Evolutionary conservation across 2,888 invertebrate species (phyloP), one percentile per base, ranked within the genome.

Genomic region (Parnassius orleans): DNA sequence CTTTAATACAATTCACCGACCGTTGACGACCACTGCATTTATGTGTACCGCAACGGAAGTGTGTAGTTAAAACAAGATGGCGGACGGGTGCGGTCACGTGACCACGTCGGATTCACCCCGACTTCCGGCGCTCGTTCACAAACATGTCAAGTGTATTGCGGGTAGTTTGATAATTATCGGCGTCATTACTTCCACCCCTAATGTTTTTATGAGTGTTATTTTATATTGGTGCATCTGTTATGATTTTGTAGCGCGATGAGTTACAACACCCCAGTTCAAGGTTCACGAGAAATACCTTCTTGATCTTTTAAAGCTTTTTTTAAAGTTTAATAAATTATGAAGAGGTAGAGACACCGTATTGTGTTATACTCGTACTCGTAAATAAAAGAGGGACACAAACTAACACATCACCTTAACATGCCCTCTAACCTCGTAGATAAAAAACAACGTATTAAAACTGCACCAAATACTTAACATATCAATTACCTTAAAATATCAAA

Each of bases 11-110:
- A 69, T 68, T 69, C 65, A 66, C 74, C 71, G 74, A 79, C 74
- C 77, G 80, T 86, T 86, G 76, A 72, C 77, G 74, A 81, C 75
- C 79, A 67, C 85, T 81, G 83, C 70, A 74, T 73, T 73, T 75
- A 77, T 74, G 75, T 77, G 75, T 74, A 67, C 72, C 71, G 78
- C 68, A 66, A 78, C 89, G 90, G 90, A 90, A 88, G 84, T 84
- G 77, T 73, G 79, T 86, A 84, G 85, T 89, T 86, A 84, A 63
- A 81, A 82, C 88, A 90, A 90, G 86, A 90, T 90, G 88, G 90
- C 87, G 71, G 83, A 72, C 71, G 76, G 80, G 67, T 81, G 75
- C 71, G 79, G 84, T 87, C 87, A 88, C 89, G 89, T 89, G 87
- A 86, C 88, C 83, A 66, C 74, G 64, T 69, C 78, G 87, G 90